Conservation (phyloP, 2,797 vertebrate genomes). For the Chiloscyllium punctatum region DNA sequence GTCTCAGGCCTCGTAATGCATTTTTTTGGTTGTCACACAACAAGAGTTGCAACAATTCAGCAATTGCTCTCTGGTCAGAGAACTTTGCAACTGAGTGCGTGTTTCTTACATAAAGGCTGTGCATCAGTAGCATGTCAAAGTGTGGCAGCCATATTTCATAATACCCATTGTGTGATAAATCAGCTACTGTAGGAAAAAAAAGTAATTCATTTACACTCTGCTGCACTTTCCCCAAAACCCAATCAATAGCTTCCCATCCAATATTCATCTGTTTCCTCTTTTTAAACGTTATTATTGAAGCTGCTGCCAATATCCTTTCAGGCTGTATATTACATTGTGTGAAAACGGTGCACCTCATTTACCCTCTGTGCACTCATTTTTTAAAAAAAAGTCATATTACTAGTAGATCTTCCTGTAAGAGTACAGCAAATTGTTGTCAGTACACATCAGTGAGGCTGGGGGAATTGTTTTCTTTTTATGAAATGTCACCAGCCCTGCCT, state of each 20-base stretch:
- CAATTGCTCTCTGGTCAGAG: background rate
- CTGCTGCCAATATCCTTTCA: too few relatives aligned
- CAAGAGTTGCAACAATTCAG: background rate
- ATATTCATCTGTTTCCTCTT: too few relatives aligned
- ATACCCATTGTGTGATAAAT: too few relatives aligned
- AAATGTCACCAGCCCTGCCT: background rate
- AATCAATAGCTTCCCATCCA: too few relatives aligned
- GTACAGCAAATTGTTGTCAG: background rate
- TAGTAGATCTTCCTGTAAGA: background rate
- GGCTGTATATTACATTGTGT: too few relatives aligned
- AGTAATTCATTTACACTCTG: too few relatives aligned
- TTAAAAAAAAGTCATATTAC: background rate
- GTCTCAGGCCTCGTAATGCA: background rate
- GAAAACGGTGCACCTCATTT: too few relatives aligned
- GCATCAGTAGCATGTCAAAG: background rate
- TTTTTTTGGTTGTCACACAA: background rate
- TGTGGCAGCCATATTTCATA: background rate
- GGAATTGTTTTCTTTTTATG: background rate
- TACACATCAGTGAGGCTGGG: too few relatives aligned
- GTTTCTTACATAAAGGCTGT: background rate
- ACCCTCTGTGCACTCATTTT: background rate
- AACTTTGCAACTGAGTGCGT: background rate
- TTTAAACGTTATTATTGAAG: too few relatives aligned
- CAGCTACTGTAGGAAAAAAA: too few relatives aligned
- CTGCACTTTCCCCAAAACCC: too few relatives aligned